Evolutionary conservation across 2,888 invertebrate genomes (phyloP).

Genomic region (Agrotis segetum): DNA sequence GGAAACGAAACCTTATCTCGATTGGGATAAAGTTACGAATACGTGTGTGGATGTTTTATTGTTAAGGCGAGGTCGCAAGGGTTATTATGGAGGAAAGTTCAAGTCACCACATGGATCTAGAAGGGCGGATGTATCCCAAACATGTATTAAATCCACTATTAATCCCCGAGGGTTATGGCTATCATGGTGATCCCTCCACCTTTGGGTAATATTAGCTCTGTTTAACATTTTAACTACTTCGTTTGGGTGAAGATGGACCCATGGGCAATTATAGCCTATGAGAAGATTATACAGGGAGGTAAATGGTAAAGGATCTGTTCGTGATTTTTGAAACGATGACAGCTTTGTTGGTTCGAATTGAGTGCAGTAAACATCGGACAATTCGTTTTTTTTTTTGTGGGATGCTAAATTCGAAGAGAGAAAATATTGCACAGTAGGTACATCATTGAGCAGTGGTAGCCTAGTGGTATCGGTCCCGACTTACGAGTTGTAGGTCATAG

Average conservation of each 20-base stretch:
- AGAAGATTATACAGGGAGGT: conserved; percentile 16
- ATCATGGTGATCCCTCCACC: conserved; percentile 55
- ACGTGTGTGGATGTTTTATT: conserved; percentile 9
- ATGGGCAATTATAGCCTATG: conserved; percentile 23
- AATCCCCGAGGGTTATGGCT: conserved; percentile 61
- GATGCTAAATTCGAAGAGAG: too few species aligned
- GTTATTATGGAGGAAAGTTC: conserved; percentile 30
- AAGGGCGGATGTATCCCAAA: conserved; percentile 44
- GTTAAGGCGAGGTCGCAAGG: conserved; percentile 21
- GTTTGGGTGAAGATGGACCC: conserved; percentile 31
- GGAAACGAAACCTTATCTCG: conserved; percentile 15
- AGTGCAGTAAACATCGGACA: too few species aligned
- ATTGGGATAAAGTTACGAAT: conserved; percentile 11
- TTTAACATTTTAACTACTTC: conserved; percentile 62
- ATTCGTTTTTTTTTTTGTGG: too few species aligned
- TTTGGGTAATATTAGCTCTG: conserved; percentile 59
- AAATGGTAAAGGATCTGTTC: conserved; percentile 7
- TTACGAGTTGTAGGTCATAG: too few species aligned
- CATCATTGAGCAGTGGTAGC: too few species aligned
- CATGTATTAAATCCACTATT: conserved; percentile 62
- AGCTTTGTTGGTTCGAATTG: too few species aligned
- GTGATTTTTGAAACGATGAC: conserved; percentile 24
- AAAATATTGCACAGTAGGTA: too few species aligned
- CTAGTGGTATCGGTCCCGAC: too few species aligned
- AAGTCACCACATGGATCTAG: conserved; percentile 50